Evolutionary conservation across 2,797 vertebrate genomes (phyloP), one percentile per base, ranked within the genome.

Genomic region (Eidolon dupreanum): DNA sequence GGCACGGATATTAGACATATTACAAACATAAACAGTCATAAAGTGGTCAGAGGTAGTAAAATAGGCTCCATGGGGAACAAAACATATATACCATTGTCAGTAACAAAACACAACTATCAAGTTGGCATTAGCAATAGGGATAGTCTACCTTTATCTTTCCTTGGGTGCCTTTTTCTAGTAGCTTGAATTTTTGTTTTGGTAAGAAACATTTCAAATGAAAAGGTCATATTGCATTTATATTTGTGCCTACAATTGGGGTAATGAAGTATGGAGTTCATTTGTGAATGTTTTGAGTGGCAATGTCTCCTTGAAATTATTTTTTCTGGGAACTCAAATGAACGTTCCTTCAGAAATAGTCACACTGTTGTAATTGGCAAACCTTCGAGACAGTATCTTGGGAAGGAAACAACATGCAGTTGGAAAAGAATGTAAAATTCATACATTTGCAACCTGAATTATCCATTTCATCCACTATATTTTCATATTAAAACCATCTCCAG

Each of bases 241-340:
- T 88, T 95, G 66, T 96, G 83, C 46, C 84, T 93, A 31, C 59
- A 90, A 57, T 51, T 92, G 94, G 97, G 61, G 93, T 96, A 96
- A 93, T 95, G 89, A 96, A 94, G 87, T 86, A 90, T 93, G 91
- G 92, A 90, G 92, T 93, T 94, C 89, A 94, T 95, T 92, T 94
- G 89, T 36, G 75, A 95, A 93, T 97, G 93, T 98, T 97, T 98
- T 93, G 79, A 95, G 95, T 96, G 95, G 89, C 97, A 86, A 19
- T 1, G 0, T 73, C 59, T 93, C 71, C 81, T 88, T 93, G 77
- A 97, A 95, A 94, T 97, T 96, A 93, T 95, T 97, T 97, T 95
- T 95, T 74, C 94, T 97, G 97, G 87, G 95, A 97, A 95, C 89
- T 87, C 95, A 75, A 93, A 41, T 88, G 96, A 57, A 66, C 95